Evolutionary conservation across 1,140 invertebrate species (phyloP).

Genomic region (Drosophila malerkotliana): DNA sequence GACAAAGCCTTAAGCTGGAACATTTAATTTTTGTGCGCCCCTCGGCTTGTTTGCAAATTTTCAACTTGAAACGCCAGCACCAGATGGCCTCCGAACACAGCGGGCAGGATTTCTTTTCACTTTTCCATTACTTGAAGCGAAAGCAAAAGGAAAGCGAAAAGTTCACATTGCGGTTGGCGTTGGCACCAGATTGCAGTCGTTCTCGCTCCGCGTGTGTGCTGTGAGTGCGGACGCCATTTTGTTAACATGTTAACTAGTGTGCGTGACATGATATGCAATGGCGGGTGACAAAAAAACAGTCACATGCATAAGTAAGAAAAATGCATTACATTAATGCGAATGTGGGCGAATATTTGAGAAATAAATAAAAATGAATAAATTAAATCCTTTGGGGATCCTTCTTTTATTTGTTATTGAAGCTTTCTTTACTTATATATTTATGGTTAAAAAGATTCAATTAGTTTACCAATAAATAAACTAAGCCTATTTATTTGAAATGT

Average conservation of each 20-base stretch:
- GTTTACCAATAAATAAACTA: neutral
- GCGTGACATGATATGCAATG: slow-evolving; percentile 61
- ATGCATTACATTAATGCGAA: neutral
- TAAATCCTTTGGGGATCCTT: neutral
- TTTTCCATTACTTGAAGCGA: slow-evolving; percentile 37
- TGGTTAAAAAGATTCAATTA: neutral
- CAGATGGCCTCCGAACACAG: slow-evolving; percentile 58
- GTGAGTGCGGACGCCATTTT: slow-evolving; percentile 47
- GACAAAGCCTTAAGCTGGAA: slow-evolving; percentile 26
- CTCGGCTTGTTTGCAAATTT: slow-evolving; percentile 74
- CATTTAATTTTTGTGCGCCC: slow-evolving; percentile 48
- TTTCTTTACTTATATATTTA: neutral
- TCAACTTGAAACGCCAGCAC: slow-evolving; percentile 66
- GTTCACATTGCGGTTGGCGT: slow-evolving; percentile 65
- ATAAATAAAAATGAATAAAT: neutral
- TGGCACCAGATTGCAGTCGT: slow-evolving; percentile 58
- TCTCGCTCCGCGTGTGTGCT: slow-evolving; percentile 15
- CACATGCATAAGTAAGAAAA: neutral
- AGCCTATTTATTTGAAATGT: neutral
- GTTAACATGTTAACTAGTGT: slow-evolving; percentile 61
- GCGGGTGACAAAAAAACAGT: slow-evolving; percentile 25
- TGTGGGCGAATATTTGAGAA: neutral
- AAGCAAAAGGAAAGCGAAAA: slow-evolving; percentile 43
- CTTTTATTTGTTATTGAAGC: neutral
- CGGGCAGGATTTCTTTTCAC: slow-evolving; percentile 47